phyloP scores from a whole-genome alignment of 2,797 vertebrate genomes.

The Ispidina lecontei region DNA sequence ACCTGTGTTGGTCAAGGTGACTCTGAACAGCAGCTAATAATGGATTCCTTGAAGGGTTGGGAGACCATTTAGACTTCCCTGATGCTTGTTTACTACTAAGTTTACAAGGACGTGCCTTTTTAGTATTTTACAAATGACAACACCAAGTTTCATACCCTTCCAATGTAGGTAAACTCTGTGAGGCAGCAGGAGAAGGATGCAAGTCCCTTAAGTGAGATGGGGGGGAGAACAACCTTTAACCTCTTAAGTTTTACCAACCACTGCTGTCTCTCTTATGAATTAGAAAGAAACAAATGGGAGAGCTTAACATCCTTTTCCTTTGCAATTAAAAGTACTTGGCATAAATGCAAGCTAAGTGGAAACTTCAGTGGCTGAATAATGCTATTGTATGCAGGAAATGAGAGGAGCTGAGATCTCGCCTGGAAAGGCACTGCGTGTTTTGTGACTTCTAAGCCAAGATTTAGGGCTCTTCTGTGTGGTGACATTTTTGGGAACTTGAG shows the following conservation, averaged over 20 bases:
- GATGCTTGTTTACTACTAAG: background rate
- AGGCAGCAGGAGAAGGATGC: background rate
- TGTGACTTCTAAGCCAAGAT: constrained; percentile 36
- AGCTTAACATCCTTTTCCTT: constrained; percentile 69
- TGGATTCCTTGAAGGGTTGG: background rate
- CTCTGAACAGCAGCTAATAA: background rate
- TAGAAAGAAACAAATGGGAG: constrained; percentile 48
- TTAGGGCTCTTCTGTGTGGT: background rate
- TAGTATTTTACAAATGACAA: background rate
- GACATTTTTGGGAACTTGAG: constrained; percentile 22
- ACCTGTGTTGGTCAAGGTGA: background rate
- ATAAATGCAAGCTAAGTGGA: constrained; percentile 70
- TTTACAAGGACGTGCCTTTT: background rate
- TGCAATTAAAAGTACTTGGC: constrained; percentile 70
- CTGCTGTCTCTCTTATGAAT: constrained; percentile 37
- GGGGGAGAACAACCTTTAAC: background rate
- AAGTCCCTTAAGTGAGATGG: background rate
- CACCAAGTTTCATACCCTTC: background rate
- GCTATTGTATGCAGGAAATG: constrained; percentile 68
- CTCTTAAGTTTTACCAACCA: constrained; percentile 16
- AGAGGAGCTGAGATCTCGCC: constrained; percentile 30
- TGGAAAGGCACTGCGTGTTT: constrained; percentile 53
- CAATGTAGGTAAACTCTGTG: background rate
- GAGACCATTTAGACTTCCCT: background rate
- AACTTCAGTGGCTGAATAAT: constrained; percentile 66